Base-by-base conservation (phyloP, 2,888 invertebrate species). In the Drosophila melanosoma region DNA sequence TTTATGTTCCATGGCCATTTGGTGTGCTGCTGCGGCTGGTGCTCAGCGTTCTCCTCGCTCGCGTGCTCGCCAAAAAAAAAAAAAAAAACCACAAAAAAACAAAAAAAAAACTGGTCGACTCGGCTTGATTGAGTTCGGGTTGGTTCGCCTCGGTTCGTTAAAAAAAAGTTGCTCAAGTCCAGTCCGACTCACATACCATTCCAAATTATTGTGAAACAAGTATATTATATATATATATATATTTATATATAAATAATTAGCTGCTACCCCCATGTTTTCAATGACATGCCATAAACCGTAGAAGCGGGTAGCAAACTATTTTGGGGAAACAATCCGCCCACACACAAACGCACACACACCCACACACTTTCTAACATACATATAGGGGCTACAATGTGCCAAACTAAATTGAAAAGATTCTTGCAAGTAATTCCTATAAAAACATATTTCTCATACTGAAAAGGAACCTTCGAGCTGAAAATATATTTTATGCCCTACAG, bases 181-280 rank as follows among this genome's bases (percentile, higher is more conserved):
- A 70, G 60, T 75, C 70, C 52, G 74, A 82, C 89, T 64, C 74
- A 65, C 69, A 69, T 65, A 63, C 80, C 82, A 87, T 87, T 79
- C 69, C 72, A 78, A 76, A 76, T 66, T 72, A 69, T 76, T 83
- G 80, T 80, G 60, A 80, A 88, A 81, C 42, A 64, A 29, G 29
- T 23, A 35, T 23, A 20, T 20, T 36, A 15, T 7, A 36, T 36
- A 15, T 36, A 69, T 54, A 40, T 35, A 40, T 40, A 11, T n/a
- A 11, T 1, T 10, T 49, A 23, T 23, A 10, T 49, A 56, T 56
- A 20, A 32, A 42, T 42, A 57, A 68, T 71, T 83, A 82, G 90
- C 79, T 83, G 83, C 87, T 83, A 88, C 90, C 87, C 87, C 88
- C 87, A 87, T 89, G 65, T 69, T 74, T 82, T 74, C 72, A 79